Base-by-base conservation (phyloP, 1,140 invertebrate species). In the Aphaenogaster rudis region DNA sequence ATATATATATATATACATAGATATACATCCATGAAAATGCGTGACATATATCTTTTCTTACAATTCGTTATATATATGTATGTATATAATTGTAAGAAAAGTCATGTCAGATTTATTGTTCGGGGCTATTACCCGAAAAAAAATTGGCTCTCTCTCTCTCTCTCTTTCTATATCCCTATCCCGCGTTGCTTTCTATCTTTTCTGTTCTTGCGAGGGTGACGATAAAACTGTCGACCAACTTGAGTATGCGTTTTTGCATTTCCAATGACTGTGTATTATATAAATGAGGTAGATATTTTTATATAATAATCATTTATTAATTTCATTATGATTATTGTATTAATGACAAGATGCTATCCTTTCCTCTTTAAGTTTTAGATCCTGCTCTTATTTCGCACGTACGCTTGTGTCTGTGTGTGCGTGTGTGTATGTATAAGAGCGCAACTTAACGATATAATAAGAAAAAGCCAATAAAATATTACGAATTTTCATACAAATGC, bases 41-140 rank as follows among this genome's bases (percentile, higher is more conserved):
- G 17, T 52, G 13, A 78, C 42, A 28, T 76, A 76, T 39, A 76
- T 36, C 59, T 64, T 64, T 79, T 64, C 76, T 79, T 79, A 64
- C 76, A 79, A 79, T 79, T 79, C 9, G 8, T 64, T 81, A 77
- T 66, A 45, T 76, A 76, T 91, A 91, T 93, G 93, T 92, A 90
- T 92, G 94, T 94, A 92, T 93, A 94, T 28, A 93, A 93, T 91
- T 91, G 89, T 93, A 89, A 93, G 86, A 93, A 93, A 91, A 93
- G n/a, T 88, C 48, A 57, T 69, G 59, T 81, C 36, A 66, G 36
- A 57, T 33, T 85, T 52, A 39, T 76, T 82, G 21, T 81, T 84
- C 45, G 42, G 54, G 8, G 21, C 4, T 9, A 50, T 61, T 28
- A 76, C 3, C 33, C 50, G n/a, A 52, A 72, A 74, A 74, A 80